Evolutionary conservation across 2,888 invertebrate genomes (phyloP).

Genomic region (Pegoplata infirma): DNA sequence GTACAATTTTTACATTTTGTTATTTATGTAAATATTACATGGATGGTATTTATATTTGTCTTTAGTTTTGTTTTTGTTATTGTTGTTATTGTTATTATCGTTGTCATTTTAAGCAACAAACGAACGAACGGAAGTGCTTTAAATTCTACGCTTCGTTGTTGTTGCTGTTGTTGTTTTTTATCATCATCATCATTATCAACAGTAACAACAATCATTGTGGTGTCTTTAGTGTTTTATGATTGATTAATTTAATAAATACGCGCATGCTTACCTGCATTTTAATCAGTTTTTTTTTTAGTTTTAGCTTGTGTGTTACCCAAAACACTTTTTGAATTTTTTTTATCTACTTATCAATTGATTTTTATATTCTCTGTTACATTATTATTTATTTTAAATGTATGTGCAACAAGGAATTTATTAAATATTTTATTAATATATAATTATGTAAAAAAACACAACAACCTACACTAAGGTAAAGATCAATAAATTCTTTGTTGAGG

Average conservation of each 20-base stretch:
- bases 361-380: no score
- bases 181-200: slow-evolving; percentile 50
- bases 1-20: slow-evolving; percentile 21
- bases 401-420: slow-evolving; percentile 26
- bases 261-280: slow-evolving; percentile 59
- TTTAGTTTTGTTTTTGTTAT: slow-evolving; percentile 15
- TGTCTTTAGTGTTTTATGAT: slow-evolving; percentile 59
- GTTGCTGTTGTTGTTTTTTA: slow-evolving; percentile 19
- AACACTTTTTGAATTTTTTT: not conserved
- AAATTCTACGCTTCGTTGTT: slow-evolving; percentile 48
- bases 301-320: not conserved
- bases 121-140: slow-evolving; percentile 55
- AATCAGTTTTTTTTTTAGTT: slow-evolving; percentile 21
- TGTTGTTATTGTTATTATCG: not conserved
- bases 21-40: slow-evolving; percentile 54
- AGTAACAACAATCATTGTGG: slow-evolving; percentile 33
- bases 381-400: no score
- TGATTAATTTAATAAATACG: slow-evolving; percentile 60
- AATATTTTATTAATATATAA: slow-evolving; percentile 1
- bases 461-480: not conserved
- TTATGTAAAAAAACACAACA: not conserved
- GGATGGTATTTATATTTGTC: slow-evolving; percentile 13
- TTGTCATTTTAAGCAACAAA: slow-evolving; percentile 19
- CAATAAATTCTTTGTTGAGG: not conserved
- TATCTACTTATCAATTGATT: slow-evolving; percentile 2